Conservation (phyloP, 1,140 invertebrate species). For the Drosophila melanogaster region Release_6_plus_ISO1_MT NT_037436.4:8651001-8651500, state of each 20-base stretch:
- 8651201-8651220: constrained; percentile 39
- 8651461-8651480: constrained; percentile 66
- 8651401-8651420: constrained; percentile 7
- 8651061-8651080: constrained; percentile 29
- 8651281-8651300: constrained; percentile 43
- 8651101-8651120: constrained; percentile 62
- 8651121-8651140: constrained; percentile 48
- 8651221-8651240: constrained; percentile 76
- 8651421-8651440: constrained; percentile 1
- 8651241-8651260: constrained; percentile 78
- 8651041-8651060: constrained; percentile 30
- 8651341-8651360: constrained; percentile 74
- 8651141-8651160: constrained; percentile 3
- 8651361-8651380: constrained; percentile 61
- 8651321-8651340: constrained; percentile 36
- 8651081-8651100: constrained; percentile 34
- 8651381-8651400: constrained; percentile 47
- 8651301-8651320: constrained; percentile 73
- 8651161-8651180: background rate
- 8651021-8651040: constrained; percentile 2
- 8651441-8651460: constrained; percentile 69
- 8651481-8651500: constrained; percentile 82
- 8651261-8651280: constrained; percentile 63
- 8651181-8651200: constrained; percentile 7
- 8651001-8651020: constrained; percentile 52